A percentile compares a stretch with the other conserved stretches of the same genome.
Conservation (phyloP, 92 coral and sea anemone genomes). For the Epizoanthus illoricatus region DNA sequence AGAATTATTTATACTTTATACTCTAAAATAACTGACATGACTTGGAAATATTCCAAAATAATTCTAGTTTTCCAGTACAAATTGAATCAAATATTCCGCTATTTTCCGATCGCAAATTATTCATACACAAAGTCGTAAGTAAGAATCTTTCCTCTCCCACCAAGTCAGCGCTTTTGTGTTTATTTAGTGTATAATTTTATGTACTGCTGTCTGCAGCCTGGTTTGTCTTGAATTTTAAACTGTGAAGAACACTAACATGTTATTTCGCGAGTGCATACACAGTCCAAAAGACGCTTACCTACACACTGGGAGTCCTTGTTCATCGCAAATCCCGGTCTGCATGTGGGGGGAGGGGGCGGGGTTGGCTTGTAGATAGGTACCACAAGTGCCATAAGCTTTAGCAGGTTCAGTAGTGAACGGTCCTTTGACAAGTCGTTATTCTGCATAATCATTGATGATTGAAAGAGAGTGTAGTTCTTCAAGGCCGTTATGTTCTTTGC, state of each 20-base stretch:
- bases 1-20: no score
- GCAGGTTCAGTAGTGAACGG: constrained; percentile 14
- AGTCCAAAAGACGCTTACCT: background rate
- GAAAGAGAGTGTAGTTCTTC: constrained; percentile 53
- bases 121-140: no score
- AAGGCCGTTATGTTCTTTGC: constrained; percentile 37
- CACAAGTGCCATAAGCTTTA: constrained; percentile 25
- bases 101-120: no score
- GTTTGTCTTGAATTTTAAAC: background rate
- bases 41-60: no score
- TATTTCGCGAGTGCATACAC: background rate
- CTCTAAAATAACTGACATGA: no score
- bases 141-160: no score
- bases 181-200: no score
- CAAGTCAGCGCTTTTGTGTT: no score
- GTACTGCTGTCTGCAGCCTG: background rate
- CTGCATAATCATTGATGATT: constrained; percentile 20
- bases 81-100: no score
- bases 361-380: constrained; percentile 14
- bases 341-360: constrained; percentile 21
- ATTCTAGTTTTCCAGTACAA: no score
- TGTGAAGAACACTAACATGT: background rate
- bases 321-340: constrained; percentile 12
- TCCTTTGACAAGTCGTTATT: constrained; percentile 9
- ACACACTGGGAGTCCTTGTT: constrained; percentile 19